Evolutionary conservation across 2,113 vertebrate species (phyloP), one percentile per base, ranked within the genome.

Genomic region (Hippolais icterina): DNA sequence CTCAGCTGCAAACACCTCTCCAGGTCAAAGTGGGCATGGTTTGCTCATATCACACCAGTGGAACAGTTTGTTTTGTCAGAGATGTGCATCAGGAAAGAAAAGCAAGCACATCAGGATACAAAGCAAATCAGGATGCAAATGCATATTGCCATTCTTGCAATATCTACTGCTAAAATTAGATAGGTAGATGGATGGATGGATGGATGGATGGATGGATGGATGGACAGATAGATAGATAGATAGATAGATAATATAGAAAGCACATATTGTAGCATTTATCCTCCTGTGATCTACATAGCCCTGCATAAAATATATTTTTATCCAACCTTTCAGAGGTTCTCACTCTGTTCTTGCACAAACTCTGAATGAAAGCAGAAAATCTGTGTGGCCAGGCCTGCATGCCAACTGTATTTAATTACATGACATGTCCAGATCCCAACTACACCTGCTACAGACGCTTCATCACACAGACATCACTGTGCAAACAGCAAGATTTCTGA

Each of bases 11-110:
- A 74, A 69, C 29, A 72, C 5, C 14, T n/a, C 1, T 2, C 22
- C 41, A 57, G 13, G 11, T 28, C 31, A 46, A 17, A 84, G 28
- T 0, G 0, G 21, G 31, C 44, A 53, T 0, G 0, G 59, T 65
- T 74, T 65, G 50, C 44, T 65, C 21, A 27, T n/a, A 69, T 19
- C 0, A 0, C 4, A 2, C 14, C 1, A 1, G 15, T 65, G 22
- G 37, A 60, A 78, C n/a, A 12, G 23, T 63, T 25, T 59, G 46
- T 64, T 90, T 86, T 76, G 39, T 68, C 46, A 89, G 8, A 54
- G 52, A 44, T 9, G 8, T 28, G 8, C 22, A 63, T 39, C 41
- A 50, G 52, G 33, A 91, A 72, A 59, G 35, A 77, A 50, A 60
- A 74, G 7, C 23, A 54, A 81, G 20, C 27, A 80, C 44, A 82